Evolutionary conservation across 2,888 invertebrate genomes (phyloP).

Genomic region (Amphiduros pacificus): DNA sequence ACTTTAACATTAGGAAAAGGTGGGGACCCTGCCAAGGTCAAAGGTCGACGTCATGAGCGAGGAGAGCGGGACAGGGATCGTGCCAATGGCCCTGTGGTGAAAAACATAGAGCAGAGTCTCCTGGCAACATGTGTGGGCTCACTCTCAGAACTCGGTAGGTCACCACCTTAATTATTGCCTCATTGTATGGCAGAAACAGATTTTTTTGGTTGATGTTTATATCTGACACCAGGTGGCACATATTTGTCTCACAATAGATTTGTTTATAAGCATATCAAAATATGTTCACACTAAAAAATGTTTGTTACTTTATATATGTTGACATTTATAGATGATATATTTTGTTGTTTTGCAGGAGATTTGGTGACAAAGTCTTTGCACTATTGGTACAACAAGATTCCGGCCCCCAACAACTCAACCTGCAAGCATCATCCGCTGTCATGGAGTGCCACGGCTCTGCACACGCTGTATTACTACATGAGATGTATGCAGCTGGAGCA

Average conservation of each 20-base stretch:
- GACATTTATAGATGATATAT: too few relatives aligned
- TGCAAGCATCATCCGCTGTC: not conserved
- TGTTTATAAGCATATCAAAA: too few relatives aligned
- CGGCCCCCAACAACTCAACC: not conserved
- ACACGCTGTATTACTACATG: constrained; percentile 88
- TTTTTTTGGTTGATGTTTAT: too few relatives aligned
- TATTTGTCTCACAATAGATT: too few relatives aligned
- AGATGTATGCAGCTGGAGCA: constrained; percentile 73
- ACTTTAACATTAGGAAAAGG: not conserved
- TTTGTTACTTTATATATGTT: too few relatives aligned
- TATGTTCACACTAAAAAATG: too few relatives aligned
- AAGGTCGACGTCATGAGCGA: not conserved
- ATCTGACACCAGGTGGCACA: too few relatives aligned
- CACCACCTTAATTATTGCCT: too few relatives aligned
- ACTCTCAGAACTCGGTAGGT: constrained; percentile 74
- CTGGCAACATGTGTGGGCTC: constrained; percentile 89
- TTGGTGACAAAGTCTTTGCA: constrained; percentile 31
- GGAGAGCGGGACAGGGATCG: not conserved
- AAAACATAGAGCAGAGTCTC: constrained; percentile 69
- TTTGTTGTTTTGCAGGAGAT: constrained; percentile 27
- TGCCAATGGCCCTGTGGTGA: constrained; percentile 43
- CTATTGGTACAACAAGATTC: constrained; percentile 32
- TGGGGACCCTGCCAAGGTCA: not conserved
- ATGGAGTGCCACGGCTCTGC: constrained; percentile 66
- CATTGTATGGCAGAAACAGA: too few relatives aligned